Evolutionary conservation across 92 coral and sea anemone genomes (phyloP).

Genomic region (Virgularia gustaviana): DNA sequence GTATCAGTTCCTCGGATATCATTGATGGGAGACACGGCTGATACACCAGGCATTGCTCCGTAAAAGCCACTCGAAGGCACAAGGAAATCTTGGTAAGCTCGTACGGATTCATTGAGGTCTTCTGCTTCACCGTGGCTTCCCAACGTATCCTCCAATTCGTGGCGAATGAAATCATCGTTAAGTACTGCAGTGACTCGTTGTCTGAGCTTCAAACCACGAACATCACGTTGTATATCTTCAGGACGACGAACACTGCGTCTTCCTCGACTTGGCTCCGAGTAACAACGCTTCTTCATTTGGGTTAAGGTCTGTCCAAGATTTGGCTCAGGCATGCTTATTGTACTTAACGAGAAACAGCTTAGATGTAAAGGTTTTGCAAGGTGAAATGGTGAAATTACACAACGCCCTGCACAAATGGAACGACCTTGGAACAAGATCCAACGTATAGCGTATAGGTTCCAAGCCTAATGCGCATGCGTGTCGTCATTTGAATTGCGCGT

Average conservation of each 20-base stretch:
- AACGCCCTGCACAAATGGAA: too few relatives aligned
- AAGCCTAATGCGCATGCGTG: too few relatives aligned
- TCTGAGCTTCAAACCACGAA: slow-evolving; percentile 90
- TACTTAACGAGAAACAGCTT: too few relatives aligned
- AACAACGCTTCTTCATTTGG: slow-evolving; percentile 55
- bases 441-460: too few relatives aligned
- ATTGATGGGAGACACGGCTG: slow-evolving; percentile 60
- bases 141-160: slow-evolving; percentile 77
- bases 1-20: slow-evolving; percentile 79
- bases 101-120: slow-evolving; percentile 57
- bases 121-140: slow-evolving; percentile 64
- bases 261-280: slow-evolving; percentile 64
- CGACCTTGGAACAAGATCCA: too few relatives aligned
- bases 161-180: slow-evolving; percentile 79
- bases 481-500: too few relatives aligned
- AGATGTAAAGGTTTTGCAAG: too few relatives aligned
- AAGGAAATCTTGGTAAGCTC: slow-evolving; percentile 84
- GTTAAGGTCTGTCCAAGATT: slow-evolving; percentile 30
- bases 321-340: slow-evolving; percentile 31
- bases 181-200: slow-evolving; percentile 78
- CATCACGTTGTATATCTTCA: slow-evolving; percentile 79
- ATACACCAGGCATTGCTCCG: slow-evolving; percentile 40
- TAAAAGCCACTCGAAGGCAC: slow-evolving; percentile 63
- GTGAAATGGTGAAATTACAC: too few relatives aligned
- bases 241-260: slow-evolving; percentile 70